Percentiles rank a stretch among this genome's conserved stretches.
phyloP scores from a whole-genome alignment of 2,888 invertebrate species.

The Brenthis ino region DNA sequence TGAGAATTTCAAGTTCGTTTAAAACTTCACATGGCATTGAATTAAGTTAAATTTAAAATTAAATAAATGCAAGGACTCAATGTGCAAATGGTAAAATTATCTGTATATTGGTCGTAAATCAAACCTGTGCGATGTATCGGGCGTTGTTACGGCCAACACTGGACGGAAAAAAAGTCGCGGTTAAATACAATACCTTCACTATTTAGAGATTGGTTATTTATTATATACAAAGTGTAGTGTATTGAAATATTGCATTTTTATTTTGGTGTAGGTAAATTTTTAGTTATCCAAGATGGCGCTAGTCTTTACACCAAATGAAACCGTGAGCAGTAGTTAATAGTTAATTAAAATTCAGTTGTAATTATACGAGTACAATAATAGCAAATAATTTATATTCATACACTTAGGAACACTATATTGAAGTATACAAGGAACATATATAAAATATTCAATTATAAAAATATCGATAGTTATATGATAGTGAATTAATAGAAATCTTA shows the following conservation, averaged over 20 bases:
- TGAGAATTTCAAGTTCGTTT: no score
- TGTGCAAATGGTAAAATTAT: neutral
- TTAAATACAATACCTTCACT: conserved; percentile 46
- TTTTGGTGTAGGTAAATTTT: no score
- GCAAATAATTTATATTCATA: conserved; percentile 6
- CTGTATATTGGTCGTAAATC: conserved; percentile 27
- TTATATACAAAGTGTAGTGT: neutral
- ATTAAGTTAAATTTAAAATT: no score
- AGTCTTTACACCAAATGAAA: no score
- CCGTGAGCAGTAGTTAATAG: no score
- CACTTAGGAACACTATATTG: neutral
- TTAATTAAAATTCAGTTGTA: no score
- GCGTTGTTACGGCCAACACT: conserved; percentile 69
- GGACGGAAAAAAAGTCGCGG: conserved; percentile 63
- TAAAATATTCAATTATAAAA: conserved; percentile 13
- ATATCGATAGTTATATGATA: neutral
- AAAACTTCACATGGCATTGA: no score
- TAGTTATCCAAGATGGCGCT: no score
- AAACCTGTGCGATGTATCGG: conserved; percentile 41
- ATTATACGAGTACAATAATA: neutral
- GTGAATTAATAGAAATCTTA: conserved; percentile 14
- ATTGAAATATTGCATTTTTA: neutral
- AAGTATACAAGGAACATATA: neutral
- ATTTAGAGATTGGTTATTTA: neutral
- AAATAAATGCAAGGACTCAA: conserved; percentile 17